Conservation (phyloP, 92 coral and sea anemone species). For the Zoanthus sociatus region DNA sequence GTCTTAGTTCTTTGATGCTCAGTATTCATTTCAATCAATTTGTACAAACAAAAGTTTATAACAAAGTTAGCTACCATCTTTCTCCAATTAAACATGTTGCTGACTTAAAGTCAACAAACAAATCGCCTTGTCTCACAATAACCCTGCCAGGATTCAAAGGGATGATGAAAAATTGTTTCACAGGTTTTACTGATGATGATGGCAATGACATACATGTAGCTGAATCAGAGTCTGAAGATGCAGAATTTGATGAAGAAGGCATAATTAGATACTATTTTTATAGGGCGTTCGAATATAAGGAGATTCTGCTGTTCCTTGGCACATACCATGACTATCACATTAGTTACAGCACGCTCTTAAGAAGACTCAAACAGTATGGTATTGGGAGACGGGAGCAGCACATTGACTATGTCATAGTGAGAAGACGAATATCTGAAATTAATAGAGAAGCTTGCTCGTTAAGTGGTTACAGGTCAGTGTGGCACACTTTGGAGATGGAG, state of each 20-base stretch:
- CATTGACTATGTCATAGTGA: constrained; percentile 47
- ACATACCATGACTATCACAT: constrained; percentile 57
- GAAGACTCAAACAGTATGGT: constrained; percentile 67
- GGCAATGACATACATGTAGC: constrained; percentile 29
- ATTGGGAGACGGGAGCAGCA: constrained; percentile 49
- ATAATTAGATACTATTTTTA: constrained; percentile 55
- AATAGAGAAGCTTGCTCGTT: constrained; percentile 67
- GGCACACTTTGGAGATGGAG: constrained; percentile 74
- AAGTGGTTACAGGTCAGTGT: constrained; percentile 69
- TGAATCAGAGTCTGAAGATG: constrained; percentile 50
- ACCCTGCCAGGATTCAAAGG: too few species aligned
- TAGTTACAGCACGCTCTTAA: constrained; percentile 65
- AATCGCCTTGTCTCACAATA: too few species aligned
- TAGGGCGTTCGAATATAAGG: constrained; percentile 63
- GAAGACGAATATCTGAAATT: constrained; percentile 59
- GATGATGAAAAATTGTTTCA: constrained; percentile 19
- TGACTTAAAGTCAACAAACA: too few species aligned
- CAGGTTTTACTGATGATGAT: constrained; percentile 26
- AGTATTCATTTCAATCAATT: too few species aligned
- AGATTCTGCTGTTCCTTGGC: constrained; percentile 59
- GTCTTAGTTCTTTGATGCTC: too few species aligned
- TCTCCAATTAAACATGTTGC: too few species aligned
- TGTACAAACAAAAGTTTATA: too few species aligned
- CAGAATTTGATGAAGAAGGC: constrained; percentile 67
- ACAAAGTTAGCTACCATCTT: too few species aligned